A percentile compares a stretch with the other conserved stretches of the same genome.
Conservation (phyloP, 2,797 vertebrate species). For the Mus spretus region DNA sequence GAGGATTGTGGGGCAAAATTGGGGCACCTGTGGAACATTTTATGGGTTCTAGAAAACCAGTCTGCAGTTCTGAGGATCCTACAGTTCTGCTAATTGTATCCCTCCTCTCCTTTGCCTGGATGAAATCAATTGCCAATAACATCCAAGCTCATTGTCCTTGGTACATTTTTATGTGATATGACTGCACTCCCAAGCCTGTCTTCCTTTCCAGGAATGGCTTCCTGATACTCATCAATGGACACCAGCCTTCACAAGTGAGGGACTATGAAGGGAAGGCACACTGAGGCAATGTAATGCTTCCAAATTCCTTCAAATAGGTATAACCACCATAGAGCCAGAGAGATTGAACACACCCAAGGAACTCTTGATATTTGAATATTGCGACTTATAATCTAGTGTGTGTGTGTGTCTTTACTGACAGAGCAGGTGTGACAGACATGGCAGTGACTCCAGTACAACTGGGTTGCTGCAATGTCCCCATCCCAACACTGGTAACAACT, state of each 20-base stretch:
- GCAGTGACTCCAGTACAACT: neutral
- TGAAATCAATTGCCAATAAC: constrained; percentile 64
- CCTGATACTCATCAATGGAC: neutral
- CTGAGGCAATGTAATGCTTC: neutral
- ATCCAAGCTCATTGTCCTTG: neutral
- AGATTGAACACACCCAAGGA: neutral
- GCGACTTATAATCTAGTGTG: neutral
- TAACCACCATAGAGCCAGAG: neutral
- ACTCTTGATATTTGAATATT: neutral
- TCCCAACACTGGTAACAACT: neutral
- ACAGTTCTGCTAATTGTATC: constrained; percentile 55
- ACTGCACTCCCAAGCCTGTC: neutral
- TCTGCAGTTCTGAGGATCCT: constrained; percentile 25
- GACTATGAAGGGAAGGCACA: neutral
- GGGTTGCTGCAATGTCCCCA: neutral
- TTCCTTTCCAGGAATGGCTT: constrained; percentile 14
- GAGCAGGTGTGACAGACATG: neutral
- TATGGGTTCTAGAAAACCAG: constrained; percentile 59
- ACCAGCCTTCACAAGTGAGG: neutral
- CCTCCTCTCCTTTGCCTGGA: constrained; percentile 14
- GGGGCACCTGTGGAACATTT: constrained; percentile 59
- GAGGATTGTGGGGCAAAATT: neutral
- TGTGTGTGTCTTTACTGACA: neutral
- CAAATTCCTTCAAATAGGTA: neutral
- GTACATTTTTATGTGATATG: constrained; percentile 31